Conservation (phyloP, 2,888 invertebrate genomes). For the Podabrus alpinus region DNA sequence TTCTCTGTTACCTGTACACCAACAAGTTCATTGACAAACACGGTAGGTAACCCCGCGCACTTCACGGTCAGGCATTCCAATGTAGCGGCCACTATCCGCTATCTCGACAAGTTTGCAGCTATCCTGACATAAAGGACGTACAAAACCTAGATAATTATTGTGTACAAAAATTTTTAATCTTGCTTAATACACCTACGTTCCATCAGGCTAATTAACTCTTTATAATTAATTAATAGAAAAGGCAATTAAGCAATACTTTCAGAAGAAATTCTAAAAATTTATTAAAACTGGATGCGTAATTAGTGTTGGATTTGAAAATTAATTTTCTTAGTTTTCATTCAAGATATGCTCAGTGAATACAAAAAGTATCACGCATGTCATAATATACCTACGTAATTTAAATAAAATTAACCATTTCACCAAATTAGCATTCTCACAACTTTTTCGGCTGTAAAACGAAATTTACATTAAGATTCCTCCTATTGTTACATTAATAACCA, state of each 20-base stretch:
- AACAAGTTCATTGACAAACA: slow-evolving; percentile 44
- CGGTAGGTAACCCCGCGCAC: slow-evolving; percentile 34
- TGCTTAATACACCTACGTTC: not conserved
- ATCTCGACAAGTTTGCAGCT: slow-evolving; percentile 29
- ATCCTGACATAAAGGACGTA: slow-evolving; percentile 7
- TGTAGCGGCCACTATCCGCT: slow-evolving; percentile 36
- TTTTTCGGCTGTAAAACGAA: not conserved
- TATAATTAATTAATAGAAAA: not conserved
- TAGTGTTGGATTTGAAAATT: slow-evolving; percentile 3
- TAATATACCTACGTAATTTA: no score
- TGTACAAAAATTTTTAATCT: not conserved
- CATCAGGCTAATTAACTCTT: not conserved
- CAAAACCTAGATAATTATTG: slow-evolving; percentile 2
- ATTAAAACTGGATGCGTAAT: not conserved
- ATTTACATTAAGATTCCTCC: not conserved
- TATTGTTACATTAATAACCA: not conserved
- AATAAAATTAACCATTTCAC: slow-evolving; percentile 12
- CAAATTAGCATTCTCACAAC: slow-evolving; percentile 7
- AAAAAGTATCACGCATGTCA: slow-evolving; percentile 6
- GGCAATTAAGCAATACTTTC: not conserved
- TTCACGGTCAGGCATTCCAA: slow-evolving; percentile 41
- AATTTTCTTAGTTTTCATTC: slow-evolving; percentile 8
- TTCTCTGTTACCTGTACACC: slow-evolving; percentile 24
- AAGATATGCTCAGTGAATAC: slow-evolving; percentile 8
- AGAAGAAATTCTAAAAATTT: not conserved